Percentiles rank a stretch among this genome's conserved stretches.
Conservation (phyloP, 2,113 vertebrate genomes). For the Dryoscopus gambensis region DNA sequence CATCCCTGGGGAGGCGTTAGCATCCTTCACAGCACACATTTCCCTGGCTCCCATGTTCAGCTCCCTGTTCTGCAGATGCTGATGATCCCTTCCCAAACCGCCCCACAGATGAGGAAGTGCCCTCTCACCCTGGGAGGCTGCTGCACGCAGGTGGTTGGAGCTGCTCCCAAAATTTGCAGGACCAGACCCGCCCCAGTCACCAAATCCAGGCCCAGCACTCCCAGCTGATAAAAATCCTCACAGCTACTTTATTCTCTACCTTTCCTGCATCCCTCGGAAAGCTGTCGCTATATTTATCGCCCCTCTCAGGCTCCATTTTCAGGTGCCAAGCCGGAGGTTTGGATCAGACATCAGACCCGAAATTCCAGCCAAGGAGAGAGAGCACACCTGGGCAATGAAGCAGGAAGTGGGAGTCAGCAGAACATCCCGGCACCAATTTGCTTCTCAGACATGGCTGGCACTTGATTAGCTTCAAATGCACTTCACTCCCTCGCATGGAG, state of each 20-base stretch:
- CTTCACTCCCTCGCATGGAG: neutral
- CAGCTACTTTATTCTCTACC: neutral
- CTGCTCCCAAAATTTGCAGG: neutral
- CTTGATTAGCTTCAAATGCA: constrained; percentile 35
- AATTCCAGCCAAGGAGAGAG: neutral
- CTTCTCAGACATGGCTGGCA: constrained; percentile 3
- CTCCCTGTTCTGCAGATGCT: neutral
- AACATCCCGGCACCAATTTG: neutral
- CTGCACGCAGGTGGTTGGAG: neutral
- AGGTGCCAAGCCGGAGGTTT: neutral
- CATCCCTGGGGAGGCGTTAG: neutral
- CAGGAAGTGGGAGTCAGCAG: neutral
- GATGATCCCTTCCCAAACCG: fast-evolving
- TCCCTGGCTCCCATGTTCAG: neutral
- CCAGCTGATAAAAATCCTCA: neutral
- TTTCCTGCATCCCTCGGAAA: neutral
- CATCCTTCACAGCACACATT: neutral
- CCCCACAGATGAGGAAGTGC: neutral
- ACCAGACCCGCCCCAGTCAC: neutral
- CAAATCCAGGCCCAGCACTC: neutral
- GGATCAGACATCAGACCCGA: neutral
- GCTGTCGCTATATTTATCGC: fast-evolving
- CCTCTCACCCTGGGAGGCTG: neutral
- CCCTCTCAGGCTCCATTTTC: neutral
- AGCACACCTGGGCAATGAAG: neutral